Base-by-base conservation (phyloP, 2,797 vertebrate species). In the Salarias fasciatus region DNA sequence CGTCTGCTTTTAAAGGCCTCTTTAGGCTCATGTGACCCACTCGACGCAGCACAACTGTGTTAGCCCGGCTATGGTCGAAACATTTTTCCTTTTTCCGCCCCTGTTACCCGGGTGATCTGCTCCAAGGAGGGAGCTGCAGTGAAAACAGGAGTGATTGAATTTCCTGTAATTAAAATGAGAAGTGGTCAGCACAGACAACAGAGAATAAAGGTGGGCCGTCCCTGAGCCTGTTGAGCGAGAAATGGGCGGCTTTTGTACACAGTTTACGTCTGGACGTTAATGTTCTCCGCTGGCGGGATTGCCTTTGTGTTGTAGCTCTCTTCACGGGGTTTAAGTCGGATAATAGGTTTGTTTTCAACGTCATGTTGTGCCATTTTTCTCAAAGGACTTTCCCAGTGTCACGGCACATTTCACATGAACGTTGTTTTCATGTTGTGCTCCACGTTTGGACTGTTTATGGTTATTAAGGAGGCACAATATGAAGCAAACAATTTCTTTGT, bases 81-180 rank as follows among this genome's bases (percentile, higher is more conserved):
- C 85, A 90, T 88, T 83, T 82, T 84, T 88, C 53, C 62, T 69
- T 64, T 79, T 73, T 47, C 55, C 31, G 44, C 28, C 7, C 1
- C 49, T 63, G 92, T 92, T 89, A 86, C 92, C 87, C 53, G 65
- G 91, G 92, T 69, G 87, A 93, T 86, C 70, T 71, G 73, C 74
- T 77, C 64, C 10, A 30, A 77, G 72, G 73, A 57, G 11, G 67
- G 72, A 78, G 72, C 44, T 49, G 35, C 30, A 38, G 58, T 31
- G 58, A 53, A 73, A 71, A 65, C 42, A 38, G 36, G 63, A 62
- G 72, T 66, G 86, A 91, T 91, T 89, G 84, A 87, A 85, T 91
- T 93, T 92, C 85, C 75, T 85, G 80, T 88, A 86, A 89, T 87
- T 88, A 87, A 90, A 90, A 88, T 84, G 83, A 89, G 74, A 85